Conservation (phyloP, 2,888 invertebrate genomes). For the Mimumesa dahlbomi region DNA sequence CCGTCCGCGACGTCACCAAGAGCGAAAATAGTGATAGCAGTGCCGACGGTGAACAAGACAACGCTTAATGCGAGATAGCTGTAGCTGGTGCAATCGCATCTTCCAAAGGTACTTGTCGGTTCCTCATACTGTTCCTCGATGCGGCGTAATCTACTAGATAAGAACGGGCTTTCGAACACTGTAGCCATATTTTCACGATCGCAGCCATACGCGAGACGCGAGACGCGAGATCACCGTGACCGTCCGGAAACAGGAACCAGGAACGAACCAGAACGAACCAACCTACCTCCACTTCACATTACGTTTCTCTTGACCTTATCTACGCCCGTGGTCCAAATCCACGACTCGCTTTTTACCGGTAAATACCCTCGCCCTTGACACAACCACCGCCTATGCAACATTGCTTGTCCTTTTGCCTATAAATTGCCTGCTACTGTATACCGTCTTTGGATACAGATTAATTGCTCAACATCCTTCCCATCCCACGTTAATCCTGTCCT, state of each 20-base stretch:
- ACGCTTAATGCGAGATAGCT: slow-evolving; percentile 85
- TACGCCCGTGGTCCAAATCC: no score
- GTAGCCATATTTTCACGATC: slow-evolving; percentile 82
- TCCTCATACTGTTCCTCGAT: slow-evolving; percentile 84
- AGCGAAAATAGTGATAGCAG: slow-evolving; percentile 84
- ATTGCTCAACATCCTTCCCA: no score
- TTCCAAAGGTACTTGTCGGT: slow-evolving; percentile 82
- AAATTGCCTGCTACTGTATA: no score
- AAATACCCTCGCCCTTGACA: no score
- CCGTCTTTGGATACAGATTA: no score
- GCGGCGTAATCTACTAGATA: slow-evolving; percentile 83
- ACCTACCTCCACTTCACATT: no score
- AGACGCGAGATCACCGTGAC: slow-evolving; percentile 15
- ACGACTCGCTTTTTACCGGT: no score
- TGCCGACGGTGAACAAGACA: slow-evolving; percentile 84
- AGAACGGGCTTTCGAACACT: slow-evolving; percentile 84
- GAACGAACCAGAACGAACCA: slow-evolving; percentile 21
- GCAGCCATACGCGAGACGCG: slow-evolving; percentile 34
- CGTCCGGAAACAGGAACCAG: neutral
- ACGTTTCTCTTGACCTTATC: no score
- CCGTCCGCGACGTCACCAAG: slow-evolving; percentile 83
- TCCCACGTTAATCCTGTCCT: no score
- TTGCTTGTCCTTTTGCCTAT: no score
- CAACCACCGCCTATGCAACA: no score
- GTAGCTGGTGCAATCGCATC: slow-evolving; percentile 86